phyloP scores from a whole-genome alignment of 2,888 invertebrate species.

The Hartigia nigra region DNA sequence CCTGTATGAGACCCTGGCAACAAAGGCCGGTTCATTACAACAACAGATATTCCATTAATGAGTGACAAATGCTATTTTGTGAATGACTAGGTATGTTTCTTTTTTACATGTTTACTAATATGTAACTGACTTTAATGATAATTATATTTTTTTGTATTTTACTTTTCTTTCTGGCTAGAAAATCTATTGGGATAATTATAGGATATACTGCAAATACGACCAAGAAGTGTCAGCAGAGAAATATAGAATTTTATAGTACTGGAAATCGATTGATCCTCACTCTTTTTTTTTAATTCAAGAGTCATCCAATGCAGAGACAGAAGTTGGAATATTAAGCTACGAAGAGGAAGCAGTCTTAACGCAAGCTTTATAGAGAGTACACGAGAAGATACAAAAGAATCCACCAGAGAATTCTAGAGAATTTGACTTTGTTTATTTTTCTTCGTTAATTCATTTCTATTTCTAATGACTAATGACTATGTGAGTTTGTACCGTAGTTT shows the following conservation, averaged over 20 bases:
- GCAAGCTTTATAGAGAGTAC: neutral
- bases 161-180: neutral
- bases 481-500: neutral
- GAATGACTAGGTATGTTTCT: neutral
- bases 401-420: neutral
- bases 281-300: neutral
- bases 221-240: neutral
- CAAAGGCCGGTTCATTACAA: constrained; percentile 21
- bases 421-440: neutral
- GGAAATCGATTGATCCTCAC: neutral
- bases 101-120: neutral
- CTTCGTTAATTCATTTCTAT: too few species aligned
- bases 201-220: neutral
- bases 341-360: neutral
- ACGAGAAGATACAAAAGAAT: neutral
- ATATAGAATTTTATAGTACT: neutral
- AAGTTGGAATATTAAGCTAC: neutral
- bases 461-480: neutral
- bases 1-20: constrained; percentile 68
- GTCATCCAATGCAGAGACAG: neutral
- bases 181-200: neutral
- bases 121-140: neutral
- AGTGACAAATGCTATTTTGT: neutral
- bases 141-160: neutral
- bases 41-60: neutral